Base-by-base conservation (phyloP, 2,113 vertebrate genomes). In the Bubo blakistoni region DNA sequence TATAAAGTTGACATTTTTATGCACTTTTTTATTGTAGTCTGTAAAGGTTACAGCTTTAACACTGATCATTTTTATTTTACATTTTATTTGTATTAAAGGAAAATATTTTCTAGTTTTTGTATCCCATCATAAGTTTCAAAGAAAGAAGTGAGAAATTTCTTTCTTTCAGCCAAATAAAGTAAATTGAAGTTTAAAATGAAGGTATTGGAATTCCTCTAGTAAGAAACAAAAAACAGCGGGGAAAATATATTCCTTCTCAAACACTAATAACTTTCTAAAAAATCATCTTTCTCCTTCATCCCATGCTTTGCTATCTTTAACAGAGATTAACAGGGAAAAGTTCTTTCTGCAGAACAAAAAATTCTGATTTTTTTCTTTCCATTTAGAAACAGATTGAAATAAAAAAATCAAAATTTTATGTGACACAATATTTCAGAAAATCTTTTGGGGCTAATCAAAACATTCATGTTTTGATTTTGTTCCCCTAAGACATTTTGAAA, bases 401-500 rank as follows among this genome's bases (percentile, higher is more conserved):
- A 40, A 27, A 89, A 84, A 71, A 20, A 1, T 34, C 4, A 52
- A 59, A 94, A 85, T 69, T 88, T 49, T 20, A 61, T 18, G 8
- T 91, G 46, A 78, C 72, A 90, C 14, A 93, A 83, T 90, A 66
- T 88, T 96, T 88, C 62, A 86, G n/a, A 77, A 66, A 66, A 12
- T 81, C 9, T 78, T 85, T 63, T 17, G 17, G 19, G 21, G 6
- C 13, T 93, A 85, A 93, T 94, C 38, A 95, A 96, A 91, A 82
- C 49, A 81, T 42, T 54, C 6, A 3, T 36, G 17, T 54, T 95
- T 88, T 87, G 9, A 26, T 81, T 94, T 90, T 84, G 17, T 67
- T 94, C 38, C 40, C 16, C 7, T 79, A 81, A 76, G 73, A 90
- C 21, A 59, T 21, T 82, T 81, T 74, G 59, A 92, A 78, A 74